phyloP scores from a whole-genome alignment of 2,888 invertebrate genomes.

The Ormyrus labotus region DNA sequence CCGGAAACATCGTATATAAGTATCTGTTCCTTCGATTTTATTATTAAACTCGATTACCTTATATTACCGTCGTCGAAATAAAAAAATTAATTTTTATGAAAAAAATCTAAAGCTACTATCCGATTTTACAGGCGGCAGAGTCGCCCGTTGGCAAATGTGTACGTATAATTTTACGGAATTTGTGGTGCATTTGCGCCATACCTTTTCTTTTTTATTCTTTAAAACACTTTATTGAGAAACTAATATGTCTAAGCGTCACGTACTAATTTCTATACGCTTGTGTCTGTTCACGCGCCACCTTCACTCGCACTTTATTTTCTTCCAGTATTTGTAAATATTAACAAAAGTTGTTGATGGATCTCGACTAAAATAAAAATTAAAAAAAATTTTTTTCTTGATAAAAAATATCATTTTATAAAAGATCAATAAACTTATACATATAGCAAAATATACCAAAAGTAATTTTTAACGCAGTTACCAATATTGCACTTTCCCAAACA shows the following conservation, averaged over 20 bases:
- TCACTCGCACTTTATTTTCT: constrained; percentile 58
- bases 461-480: too few relatives aligned
- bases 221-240: constrained; percentile 46
- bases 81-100: neutral
- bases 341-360: neutral
- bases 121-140: constrained; percentile 75
- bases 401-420: too few relatives aligned
- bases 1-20: neutral
- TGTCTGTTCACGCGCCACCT: constrained; percentile 51
- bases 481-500: too few relatives aligned
- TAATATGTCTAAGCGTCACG: constrained; percentile 58
- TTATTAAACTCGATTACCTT: neutral
- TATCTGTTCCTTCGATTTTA: constrained; percentile 19
- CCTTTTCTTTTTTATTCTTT: constrained; percentile 40
- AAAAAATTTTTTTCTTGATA: neutral
- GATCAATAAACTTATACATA: too few relatives aligned
- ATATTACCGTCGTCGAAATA: constrained; percentile 21
- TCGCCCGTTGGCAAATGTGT: constrained; percentile 79
- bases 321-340: constrained; percentile 30
- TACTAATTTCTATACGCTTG: constrained; percentile 56
- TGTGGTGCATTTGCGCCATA: constrained; percentile 25
- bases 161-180: constrained; percentile 75
- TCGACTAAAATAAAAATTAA: too few relatives aligned
- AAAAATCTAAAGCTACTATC: constrained; percentile 63
- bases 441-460: too few relatives aligned